Evolutionary conservation across 2,888 invertebrate genomes (phyloP), one percentile per base, ranked within the genome.

Genomic region (Acanthoscelides obtectus): DNA sequence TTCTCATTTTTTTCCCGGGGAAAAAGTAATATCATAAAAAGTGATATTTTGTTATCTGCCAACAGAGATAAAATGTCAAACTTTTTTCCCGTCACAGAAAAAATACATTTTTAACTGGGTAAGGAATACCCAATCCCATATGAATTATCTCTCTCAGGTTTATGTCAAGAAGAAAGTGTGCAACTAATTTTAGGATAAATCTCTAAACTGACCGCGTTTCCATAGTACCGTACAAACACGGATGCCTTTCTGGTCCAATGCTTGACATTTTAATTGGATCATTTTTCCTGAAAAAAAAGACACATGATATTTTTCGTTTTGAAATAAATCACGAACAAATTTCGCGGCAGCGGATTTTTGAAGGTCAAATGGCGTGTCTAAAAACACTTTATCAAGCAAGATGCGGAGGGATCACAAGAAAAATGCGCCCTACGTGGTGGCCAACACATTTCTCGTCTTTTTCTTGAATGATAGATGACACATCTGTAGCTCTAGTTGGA

Each of bases 271-370:
- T 45, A 45, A 45, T 45, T 45, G 45, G 45, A 1, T 45, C 45
- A 6, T 45, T 45, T 45, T 45, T 45, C 45, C 45, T 45, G 45
- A 45, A 45, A 45, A 45, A n/a, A 45, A 45, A 1, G 45, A 12
- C 45, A 45, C 17, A 45, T 12, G 45, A 45, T 45, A 45, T 45
- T 45, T 45, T 45, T 45, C 45, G 8, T 12, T 45, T 4, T 12
- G 45, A 17, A 6, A 45, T 45, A 12, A 45, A 45, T 45, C 45
- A 45, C 45, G 6, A 17, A 45, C 45, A 17, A 78, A 78, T 78
- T 78, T 78, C 69, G 78, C 76, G 78, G 76, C 72, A 75, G 70
- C 70, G 72, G 75, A 78, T 78, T 77, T 76, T 74, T 65, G 75
- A 73, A 45, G 72, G 70, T 66, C 71, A 74, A 72, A 73, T 75